These are phyloP conservation scores for Haliclystus octoradiatus DNA, from an alignment of 30 jellyfish, hydroid and myxozoan species.

Conservation along the genomic window DNA sequence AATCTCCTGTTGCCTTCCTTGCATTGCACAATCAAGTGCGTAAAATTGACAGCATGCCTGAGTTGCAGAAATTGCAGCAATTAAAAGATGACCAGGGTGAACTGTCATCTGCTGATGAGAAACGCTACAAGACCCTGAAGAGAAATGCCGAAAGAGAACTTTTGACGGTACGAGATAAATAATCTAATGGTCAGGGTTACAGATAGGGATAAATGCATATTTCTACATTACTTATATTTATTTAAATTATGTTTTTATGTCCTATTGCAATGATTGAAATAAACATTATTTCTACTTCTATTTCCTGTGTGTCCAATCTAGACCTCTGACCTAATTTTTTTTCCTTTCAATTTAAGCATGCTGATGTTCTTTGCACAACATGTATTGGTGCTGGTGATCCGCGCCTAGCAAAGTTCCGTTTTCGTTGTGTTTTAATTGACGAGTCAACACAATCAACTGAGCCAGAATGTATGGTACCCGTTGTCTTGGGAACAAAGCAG, in stretches of 20 bases:
- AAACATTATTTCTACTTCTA: too few relatives aligned
- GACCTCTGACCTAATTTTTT: too few relatives aligned
- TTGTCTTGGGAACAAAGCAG: slow-evolving; percentile 96
- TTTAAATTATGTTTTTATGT: too few relatives aligned
- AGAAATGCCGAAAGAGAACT: slow-evolving; percentile 94
- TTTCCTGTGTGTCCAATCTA: too few relatives aligned
- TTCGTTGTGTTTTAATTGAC: slow-evolving; percentile 95
- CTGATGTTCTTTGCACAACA: slow-evolving; percentile 98
- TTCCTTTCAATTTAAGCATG: slow-evolving; percentile 47
- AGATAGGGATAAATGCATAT: too few relatives aligned
- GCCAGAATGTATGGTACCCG: slow-evolving; percentile 99
- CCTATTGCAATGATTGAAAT: too few relatives aligned
- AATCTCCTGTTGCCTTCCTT: slow-evolving; percentile 81
- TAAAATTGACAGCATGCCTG: slow-evolving; percentile 93
- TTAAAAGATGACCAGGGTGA: slow-evolving; percentile 99
- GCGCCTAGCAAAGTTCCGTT: slow-evolving; percentile 64
- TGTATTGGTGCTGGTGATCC: slow-evolving; percentile 99
- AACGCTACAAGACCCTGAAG: slow-evolving; percentile 76
- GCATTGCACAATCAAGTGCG: slow-evolving; percentile 97
- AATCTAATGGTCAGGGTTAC: too few relatives aligned
- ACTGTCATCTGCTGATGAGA: slow-evolving; percentile 88
- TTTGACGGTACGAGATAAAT: slow-evolving; percentile 61
- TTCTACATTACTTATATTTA: too few relatives aligned
- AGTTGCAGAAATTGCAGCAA: slow-evolving; percentile 83
- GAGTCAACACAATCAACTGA: slow-evolving; percentile 99